Conservation (phyloP, 2,113 vertebrate genomes). For the Candoia aspera region DNA sequence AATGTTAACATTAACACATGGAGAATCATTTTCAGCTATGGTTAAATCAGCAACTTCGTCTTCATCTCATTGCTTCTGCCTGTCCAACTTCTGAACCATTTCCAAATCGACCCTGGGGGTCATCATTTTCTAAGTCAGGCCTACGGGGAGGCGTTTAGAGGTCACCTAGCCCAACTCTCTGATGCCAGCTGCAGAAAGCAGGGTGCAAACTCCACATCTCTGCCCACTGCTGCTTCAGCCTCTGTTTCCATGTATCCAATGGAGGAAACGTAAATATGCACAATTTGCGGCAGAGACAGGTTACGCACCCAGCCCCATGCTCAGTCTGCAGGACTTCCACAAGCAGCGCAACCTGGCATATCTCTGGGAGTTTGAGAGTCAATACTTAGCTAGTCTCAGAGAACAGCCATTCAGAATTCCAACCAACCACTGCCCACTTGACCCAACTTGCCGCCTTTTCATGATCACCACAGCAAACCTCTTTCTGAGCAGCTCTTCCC, state of each 20-base stretch:
- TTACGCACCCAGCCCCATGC: no score
- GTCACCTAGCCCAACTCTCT: not conserved
- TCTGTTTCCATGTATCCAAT: not conserved
- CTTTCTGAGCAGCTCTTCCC: no score
- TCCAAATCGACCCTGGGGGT: not conserved
- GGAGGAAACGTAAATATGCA: not conserved
- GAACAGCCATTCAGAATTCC: no score
- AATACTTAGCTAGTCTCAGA: no score
- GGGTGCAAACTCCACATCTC: not conserved
- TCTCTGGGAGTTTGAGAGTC: no score
- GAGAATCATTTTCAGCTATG: not conserved
- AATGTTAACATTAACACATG: rapidly evolving
- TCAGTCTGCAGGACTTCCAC: no score
- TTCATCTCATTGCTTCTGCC: not conserved
- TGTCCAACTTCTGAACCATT: not conserved
- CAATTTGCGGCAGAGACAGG: no score
- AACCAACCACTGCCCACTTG: no score
- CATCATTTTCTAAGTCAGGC: not conserved
- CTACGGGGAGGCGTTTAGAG: not conserved
- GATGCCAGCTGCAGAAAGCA: not conserved
- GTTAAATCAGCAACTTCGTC: not conserved
- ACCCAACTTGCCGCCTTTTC: no score
- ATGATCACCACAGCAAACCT: no score
- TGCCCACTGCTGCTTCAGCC: not conserved
- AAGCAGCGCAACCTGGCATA: no score